Percentiles rank a stretch among this genome's conserved stretches.
Evolutionary conservation across 2,797 vertebrate species (phyloP).

Genomic region (Remorina albescens): DNA sequence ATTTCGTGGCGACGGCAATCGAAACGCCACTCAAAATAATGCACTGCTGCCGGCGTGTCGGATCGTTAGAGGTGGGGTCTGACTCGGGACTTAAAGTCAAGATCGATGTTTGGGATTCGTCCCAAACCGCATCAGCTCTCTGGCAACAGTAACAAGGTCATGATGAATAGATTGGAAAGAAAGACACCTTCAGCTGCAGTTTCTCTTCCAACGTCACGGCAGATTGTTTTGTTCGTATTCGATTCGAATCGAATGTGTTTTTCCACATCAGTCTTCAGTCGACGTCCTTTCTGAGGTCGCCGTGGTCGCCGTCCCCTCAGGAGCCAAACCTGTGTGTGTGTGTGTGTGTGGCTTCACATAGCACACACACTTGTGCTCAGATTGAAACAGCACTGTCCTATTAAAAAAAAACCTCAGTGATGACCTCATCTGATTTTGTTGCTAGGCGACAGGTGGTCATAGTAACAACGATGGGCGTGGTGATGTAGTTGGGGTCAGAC

Average conservation of each 20-base stretch:
- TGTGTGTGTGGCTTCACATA: too few relatives aligned
- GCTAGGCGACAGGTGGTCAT: too few relatives aligned
- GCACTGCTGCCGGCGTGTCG: not conserved
- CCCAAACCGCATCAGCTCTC: not conserved
- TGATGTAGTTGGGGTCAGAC: too few relatives aligned
- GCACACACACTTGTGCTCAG: too few relatives aligned
- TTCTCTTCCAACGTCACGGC: too few relatives aligned
- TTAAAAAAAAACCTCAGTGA: too few relatives aligned
- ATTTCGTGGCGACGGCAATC: not conserved
- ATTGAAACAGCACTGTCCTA: too few relatives aligned
- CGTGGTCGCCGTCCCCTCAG: too few relatives aligned
- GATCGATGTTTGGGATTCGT: not conserved
- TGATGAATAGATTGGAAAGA: not conserved
- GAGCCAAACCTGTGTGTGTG: too few relatives aligned
- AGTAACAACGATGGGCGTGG: too few relatives aligned
- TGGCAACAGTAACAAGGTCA: not conserved
- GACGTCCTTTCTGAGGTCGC: not conserved
- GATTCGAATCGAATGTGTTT: not conserved
- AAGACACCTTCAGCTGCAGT: not conserved
- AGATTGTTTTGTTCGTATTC: not conserved
- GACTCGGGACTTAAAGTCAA: not conserved
- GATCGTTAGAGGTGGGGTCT: not conserved
- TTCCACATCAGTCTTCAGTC: not conserved
- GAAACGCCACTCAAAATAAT: constrained; percentile 3
- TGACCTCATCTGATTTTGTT: too few relatives aligned